Evolutionary conservation across 2,797 vertebrate genomes (phyloP).

Genomic region (Lagorchestes hirsutus): DNA sequence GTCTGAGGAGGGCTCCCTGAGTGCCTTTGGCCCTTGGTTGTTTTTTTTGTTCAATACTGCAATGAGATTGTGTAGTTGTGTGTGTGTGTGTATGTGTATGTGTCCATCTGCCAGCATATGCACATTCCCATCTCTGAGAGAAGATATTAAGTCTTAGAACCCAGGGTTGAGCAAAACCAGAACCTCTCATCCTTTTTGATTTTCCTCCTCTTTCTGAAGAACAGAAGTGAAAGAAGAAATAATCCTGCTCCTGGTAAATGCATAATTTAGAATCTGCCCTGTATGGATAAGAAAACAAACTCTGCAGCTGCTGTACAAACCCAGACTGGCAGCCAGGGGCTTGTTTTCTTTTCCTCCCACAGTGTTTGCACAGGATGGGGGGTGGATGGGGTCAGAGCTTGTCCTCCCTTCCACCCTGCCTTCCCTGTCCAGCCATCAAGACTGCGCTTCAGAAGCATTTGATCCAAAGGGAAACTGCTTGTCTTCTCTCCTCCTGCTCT

Average conservation of each 20-base stretch:
- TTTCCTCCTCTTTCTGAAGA: slow-evolving; percentile 12
- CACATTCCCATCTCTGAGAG: slow-evolving; percentile 22
- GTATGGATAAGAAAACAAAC: slow-evolving; percentile 73
- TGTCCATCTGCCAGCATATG: not conserved
- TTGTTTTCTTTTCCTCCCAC: slow-evolving; percentile 42
- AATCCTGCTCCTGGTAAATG: slow-evolving; percentile 72
- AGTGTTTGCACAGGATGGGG: slow-evolving; percentile 62
- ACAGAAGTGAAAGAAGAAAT: slow-evolving; percentile 60
- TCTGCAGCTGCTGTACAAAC: slow-evolving; percentile 61
- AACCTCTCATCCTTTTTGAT: slow-evolving; percentile 42
- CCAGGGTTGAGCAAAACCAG: slow-evolving; percentile 51
- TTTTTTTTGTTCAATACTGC: slow-evolving; percentile 29
- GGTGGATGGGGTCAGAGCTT: not conserved
- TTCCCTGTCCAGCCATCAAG: slow-evolving; percentile 1
- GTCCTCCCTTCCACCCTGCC: not conserved
- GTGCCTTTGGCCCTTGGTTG: not conserved
- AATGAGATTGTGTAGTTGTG: not conserved
- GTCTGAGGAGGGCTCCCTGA: not conserved
- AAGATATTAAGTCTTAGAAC: not conserved
- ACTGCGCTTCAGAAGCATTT: not conserved
- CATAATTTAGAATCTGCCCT: slow-evolving; percentile 71
- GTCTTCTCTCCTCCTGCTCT: not conserved
- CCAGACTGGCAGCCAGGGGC: slow-evolving; percentile 18
- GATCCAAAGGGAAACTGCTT: not conserved
- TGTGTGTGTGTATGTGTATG: not conserved